Percentiles rank a stretch among this genome's conserved stretches.
phyloP scores from a whole-genome alignment of 1,140 invertebrate species.

The Ceratina japonica region DNA sequence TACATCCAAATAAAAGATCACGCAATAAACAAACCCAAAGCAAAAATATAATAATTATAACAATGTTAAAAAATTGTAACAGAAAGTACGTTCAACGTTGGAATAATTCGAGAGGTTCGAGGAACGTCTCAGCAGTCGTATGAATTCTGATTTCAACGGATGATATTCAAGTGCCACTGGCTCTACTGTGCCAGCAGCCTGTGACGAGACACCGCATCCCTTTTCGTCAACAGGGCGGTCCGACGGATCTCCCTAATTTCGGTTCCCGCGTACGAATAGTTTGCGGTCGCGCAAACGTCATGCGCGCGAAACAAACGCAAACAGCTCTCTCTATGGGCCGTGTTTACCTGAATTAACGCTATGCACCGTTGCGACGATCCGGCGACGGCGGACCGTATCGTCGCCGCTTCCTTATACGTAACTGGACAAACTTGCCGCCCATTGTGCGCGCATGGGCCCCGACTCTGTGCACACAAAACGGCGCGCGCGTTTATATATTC shows the following conservation, averaged over 20 bases:
- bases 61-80: not conserved
- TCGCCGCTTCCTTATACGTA: slow-evolving; percentile 35
- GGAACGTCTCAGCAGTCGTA: too few species aligned
- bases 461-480: not conserved
- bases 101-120: too few species aligned
- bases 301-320: slow-evolving; percentile 47
- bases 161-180: not conserved
- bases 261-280: slow-evolving; percentile 19
- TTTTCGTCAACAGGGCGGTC: not conserved
- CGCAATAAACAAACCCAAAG: too few species aligned
- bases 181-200: not conserved
- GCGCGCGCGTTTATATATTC: slow-evolving; percentile 39
- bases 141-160: not conserved
- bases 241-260: slow-evolving; percentile 13
- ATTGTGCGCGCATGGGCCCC: slow-evolving; percentile 26
- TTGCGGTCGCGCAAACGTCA: slow-evolving; percentile 47
- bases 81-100: not conserved
- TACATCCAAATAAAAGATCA: too few species aligned
- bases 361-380: slow-evolving; percentile 36
- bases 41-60: too few species aligned
- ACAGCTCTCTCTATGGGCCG: slow-evolving; percentile 49
- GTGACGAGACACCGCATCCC: not conserved
- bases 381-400: slow-evolving; percentile 33
- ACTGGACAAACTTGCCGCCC: slow-evolving; percentile 44
- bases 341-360: slow-evolving; percentile 59